These are phyloP conservation scores for Mesorhabditis belari DNA, from an alignment of 2,888 invertebrate species.

Conservation along the genomic window DNA sequence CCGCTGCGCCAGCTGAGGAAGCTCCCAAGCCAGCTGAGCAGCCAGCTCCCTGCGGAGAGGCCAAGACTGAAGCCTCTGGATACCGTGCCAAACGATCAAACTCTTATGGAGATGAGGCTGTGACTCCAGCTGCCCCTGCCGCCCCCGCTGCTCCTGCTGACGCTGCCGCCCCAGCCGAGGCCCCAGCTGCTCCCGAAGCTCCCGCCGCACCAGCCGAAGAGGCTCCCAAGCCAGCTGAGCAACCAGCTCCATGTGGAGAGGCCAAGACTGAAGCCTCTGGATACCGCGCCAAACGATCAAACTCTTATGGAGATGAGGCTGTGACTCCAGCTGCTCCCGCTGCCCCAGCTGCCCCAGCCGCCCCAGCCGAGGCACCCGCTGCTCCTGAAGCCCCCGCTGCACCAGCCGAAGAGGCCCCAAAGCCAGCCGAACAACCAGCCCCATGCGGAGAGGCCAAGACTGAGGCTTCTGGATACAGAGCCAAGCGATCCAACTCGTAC, in stretches of 20 bases:
- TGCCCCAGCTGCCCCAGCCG: slow-evolving; percentile 13
- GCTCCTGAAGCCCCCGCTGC: slow-evolving; percentile 15
- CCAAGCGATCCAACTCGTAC: slow-evolving; percentile 24
- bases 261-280: slow-evolving; percentile 5
- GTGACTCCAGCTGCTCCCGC: slow-evolving; percentile 21
- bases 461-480: slow-evolving; percentile 13
- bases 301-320: slow-evolving; percentile 29
- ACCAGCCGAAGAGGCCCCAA: slow-evolving; percentile 5
- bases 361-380: slow-evolving; percentile 12
- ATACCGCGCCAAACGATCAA: slow-evolving; percentile 22
- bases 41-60: not conserved
- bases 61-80: slow-evolving; percentile 2
- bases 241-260: not conserved
- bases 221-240: not conserved
- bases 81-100: slow-evolving; percentile 22
- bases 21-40: not conserved
- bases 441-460: not conserved
- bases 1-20: not conserved
- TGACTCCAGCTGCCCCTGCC: slow-evolving; percentile 22
- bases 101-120: slow-evolving; percentile 29
- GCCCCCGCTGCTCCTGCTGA: slow-evolving; percentile 3
- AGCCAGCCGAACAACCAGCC: not conserved
- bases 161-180: slow-evolving; percentile 13
- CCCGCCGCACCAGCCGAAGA: slow-evolving; percentile 10
- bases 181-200: slow-evolving; percentile 14